Base-by-base conservation (phyloP, 2,113 vertebrate species). In the Ceyx cyanopectus region DNA sequence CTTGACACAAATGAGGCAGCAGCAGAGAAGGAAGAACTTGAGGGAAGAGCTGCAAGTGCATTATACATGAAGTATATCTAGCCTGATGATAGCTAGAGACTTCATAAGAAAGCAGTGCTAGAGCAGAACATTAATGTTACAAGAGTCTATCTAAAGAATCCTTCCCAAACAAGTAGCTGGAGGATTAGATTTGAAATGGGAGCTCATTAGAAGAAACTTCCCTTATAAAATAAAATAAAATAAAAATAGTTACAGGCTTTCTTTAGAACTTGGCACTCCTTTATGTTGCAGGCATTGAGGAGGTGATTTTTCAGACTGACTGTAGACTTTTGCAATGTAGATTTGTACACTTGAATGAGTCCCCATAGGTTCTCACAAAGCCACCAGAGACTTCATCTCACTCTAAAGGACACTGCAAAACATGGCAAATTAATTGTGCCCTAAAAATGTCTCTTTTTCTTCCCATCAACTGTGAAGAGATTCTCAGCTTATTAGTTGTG, bases 181-280 rank as follows among this genome's bases (percentile, higher is more conserved):
- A 75, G 57, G 70, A 95, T 93, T 94, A 48, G 84, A 50, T 50
- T 58, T 93, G 85, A 92, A 93, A 94, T 48, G 76, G 46, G 61
- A 96, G 67, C 91, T 93, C 95, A 96, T 97, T 92, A 96, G 87
- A 56, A 67, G 73, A 48, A 70, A 75, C 43, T 73, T 93, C 77
- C 63, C 48, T 83, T 77, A 60, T n/a, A 95, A 78, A 93, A 79
- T 65, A 81, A 78, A 93, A 79, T 65, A 81, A 74, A 94, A 83
- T 73, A 87, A 93, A 93, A 91, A 81, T 62, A 89, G 77, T 87
- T 54, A 62, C 20, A 72, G 76, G 79, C 43, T 79, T 70, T 85
- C 89, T 81, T 94, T 85, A 89, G 77, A 91, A 80, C 72, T 41
- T 43, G 21, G 69, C 65, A 82, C 40, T 72, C 29, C n/a, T 94